Evolutionary conservation across 2,888 invertebrate genomes (phyloP), one percentile per base, ranked within the genome.

Genomic region (Xestia xanthographa): DNA sequence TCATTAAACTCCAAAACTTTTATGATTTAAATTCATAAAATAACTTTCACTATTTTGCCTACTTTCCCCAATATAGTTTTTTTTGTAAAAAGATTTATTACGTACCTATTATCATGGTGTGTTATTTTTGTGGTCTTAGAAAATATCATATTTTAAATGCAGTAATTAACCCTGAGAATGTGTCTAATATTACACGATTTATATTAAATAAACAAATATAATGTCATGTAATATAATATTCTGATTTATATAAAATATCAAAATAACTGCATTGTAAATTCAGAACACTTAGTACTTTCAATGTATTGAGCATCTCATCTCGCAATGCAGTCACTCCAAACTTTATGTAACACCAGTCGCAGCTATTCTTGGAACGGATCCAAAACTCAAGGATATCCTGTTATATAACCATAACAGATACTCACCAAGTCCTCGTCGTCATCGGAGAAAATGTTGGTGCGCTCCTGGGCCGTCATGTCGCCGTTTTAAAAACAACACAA

Each of bases 381-480:
- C 93, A 93, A 92, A 87, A 81, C 88, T 89, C 90, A 91, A 90
- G 91, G 93, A 93, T 88, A 85, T 89, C 86, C 85, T 86, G 88
- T 92, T 92, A 91, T 79, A 89, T 92, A 92, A 92, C 75, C n/a
- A 68, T 62, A 77, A 72, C 29, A 80, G 71, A 58, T 85, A 90
- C 95, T 92, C 87, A 96, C 96, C 95, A 96, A 89, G 80, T 96
- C 96, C 91, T 96, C 96, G 86, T 96, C 95, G 83, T 95, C 95
- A 85, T 96, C 96, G 45, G 95, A 87, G 88, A 96, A 95, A 89
- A 96, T 95, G 79, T 96, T 96, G 70, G 92, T 94, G 87, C 95
- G 91, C 72, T 96, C 96, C 91, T 94, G 94, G 82, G 93, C 91
- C 91, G 96, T 95, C 96, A 96, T 96, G 88, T 91, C 92, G 91